Conservation (phyloP, 2,888 invertebrate species). For the Phaedon cochleariae region DNA sequence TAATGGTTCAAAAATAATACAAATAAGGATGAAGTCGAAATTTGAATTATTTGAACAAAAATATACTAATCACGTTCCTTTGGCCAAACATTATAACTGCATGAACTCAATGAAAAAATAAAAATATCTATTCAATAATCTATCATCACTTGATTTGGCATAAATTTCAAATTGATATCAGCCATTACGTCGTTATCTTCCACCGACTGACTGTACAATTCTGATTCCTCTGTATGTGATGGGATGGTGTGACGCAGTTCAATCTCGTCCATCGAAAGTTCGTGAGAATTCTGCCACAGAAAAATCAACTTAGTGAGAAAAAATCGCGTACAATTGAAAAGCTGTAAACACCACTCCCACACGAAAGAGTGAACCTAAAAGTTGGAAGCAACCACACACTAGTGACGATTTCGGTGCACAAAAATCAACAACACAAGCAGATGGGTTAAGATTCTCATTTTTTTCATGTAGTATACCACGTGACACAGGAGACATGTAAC, state of each 20-base stretch:
- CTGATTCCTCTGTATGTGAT: conserved; percentile 23
- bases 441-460: too few species aligned
- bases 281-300: conserved; percentile 55
- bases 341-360: conserved; percentile 23
- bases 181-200: background rate
- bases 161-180: background rate
- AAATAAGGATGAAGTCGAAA: too few species aligned
- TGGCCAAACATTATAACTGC: too few species aligned
- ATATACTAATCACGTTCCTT: too few species aligned
- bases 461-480: too few species aligned
- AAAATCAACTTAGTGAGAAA: conserved; percentile 33
- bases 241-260: conserved; percentile 50
- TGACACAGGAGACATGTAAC: too few species aligned
- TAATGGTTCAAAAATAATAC: too few species aligned
- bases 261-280: conserved; percentile 56
- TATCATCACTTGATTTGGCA: too few species aligned
- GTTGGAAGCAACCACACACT: conserved; percentile 1
- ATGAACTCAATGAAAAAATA: background rate
- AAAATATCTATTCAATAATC: background rate
- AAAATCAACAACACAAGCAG: conserved; percentile 25
- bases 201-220: background rate
- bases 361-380: conserved; percentile 15
- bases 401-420: conserved; percentile 19
- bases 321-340: background rate
- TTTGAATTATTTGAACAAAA: too few species aligned